Conservation (phyloP, 2,113 vertebrate genomes). For the Verasper variegatus region DNA sequence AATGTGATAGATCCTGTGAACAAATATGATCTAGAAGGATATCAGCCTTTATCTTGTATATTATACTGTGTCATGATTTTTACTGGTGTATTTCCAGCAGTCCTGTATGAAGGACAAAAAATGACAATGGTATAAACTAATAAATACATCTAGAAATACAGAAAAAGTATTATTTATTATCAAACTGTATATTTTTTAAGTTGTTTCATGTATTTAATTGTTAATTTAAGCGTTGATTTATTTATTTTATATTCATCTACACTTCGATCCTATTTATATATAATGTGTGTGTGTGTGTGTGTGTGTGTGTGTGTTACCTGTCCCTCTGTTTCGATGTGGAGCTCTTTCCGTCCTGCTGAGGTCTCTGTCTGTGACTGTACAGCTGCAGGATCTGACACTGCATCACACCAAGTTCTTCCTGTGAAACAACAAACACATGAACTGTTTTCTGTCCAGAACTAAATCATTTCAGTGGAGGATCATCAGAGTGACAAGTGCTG, state of each 20-base stretch:
- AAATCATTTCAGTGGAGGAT: neutral
- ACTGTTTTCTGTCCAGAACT: neutral
- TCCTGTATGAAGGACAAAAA: too few relatives aligned
- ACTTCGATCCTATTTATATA: too few relatives aligned
- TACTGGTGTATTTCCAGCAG: neutral
- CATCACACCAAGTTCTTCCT: conserved; percentile 82
- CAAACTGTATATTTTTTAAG: neutral
- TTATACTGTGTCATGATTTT: neutral
- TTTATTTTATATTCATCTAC: too few relatives aligned
- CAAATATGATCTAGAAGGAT: too few relatives aligned
- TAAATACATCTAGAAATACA: too few relatives aligned
- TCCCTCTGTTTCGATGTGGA: conserved; percentile 47
- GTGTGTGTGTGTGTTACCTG: conserved; percentile 33
- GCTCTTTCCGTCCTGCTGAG: conserved; percentile 62
- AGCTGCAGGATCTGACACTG: conserved; percentile 77
- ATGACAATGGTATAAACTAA: too few relatives aligned
- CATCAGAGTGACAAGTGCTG: neutral
- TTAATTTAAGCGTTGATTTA: too few relatives aligned
- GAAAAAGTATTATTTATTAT: neutral
- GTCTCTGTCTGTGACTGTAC: conserved; percentile 56
- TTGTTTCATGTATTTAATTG: too few relatives aligned
- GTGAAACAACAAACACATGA: neutral
- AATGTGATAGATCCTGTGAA: too few relatives aligned
- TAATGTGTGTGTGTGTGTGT: too few relatives aligned
- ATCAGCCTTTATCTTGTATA: too few relatives aligned